Evolutionary conservation across 2,113 vertebrate genomes (phyloP).

Genomic region (Mirounga angustirostris): DNA sequence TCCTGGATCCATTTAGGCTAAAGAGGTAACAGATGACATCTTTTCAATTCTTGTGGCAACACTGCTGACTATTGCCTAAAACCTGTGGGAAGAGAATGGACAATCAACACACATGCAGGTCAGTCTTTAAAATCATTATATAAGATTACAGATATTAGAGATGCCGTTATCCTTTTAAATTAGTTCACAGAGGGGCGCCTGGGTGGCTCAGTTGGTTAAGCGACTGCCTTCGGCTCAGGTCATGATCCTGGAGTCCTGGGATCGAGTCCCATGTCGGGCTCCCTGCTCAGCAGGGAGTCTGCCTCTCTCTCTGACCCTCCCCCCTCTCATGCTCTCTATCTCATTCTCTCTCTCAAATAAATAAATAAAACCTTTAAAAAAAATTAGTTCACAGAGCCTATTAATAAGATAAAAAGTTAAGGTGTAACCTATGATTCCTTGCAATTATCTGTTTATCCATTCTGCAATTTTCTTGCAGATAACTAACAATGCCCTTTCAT

Average conservation of each 20-base stretch:
- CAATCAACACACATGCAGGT: neutral
- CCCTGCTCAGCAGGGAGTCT: too few species aligned
- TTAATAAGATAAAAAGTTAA: conserved; percentile 67
- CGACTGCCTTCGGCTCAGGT: too few species aligned
- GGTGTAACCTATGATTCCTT: neutral
- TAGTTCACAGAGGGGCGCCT: neutral
- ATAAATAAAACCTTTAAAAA: too few species aligned
- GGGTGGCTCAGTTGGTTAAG: too few species aligned
- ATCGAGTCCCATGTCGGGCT: too few species aligned
- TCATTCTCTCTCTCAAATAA: too few species aligned
- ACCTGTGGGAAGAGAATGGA: conserved; percentile 55
- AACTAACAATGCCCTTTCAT: conserved; percentile 52
- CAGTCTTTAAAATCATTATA: conserved; percentile 65
- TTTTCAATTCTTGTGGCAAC: conserved; percentile 48
- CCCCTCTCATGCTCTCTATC: too few species aligned
- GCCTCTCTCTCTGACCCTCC: too few species aligned
- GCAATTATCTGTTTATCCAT: conserved; percentile 50
- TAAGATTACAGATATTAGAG: conserved; percentile 59
- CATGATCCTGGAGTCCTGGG: too few species aligned
- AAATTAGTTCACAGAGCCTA: conserved; percentile 45
- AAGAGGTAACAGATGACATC: conserved; percentile 26
- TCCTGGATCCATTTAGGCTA: neutral
- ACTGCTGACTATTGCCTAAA: conserved; percentile 10
- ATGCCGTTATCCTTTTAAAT: conserved; percentile 53
- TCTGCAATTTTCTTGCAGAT: conserved; percentile 61